These are phyloP conservation scores for Gallirallus australis DNA, from an alignment of 2,797 vertebrate genomes.

Conservation along the genomic window DNA sequence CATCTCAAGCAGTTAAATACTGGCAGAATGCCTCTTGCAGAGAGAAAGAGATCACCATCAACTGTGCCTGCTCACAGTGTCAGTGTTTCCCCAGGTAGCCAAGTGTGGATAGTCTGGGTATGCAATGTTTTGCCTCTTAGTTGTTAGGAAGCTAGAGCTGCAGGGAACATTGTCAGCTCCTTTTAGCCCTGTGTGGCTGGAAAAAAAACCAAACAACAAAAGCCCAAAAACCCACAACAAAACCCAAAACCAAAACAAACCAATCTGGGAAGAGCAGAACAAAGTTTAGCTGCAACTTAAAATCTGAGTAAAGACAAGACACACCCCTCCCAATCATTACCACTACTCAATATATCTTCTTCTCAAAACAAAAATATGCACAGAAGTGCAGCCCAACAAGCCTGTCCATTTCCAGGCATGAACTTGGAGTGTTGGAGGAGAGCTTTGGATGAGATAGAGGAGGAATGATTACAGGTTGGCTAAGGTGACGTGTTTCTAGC, in stretches of 20 bases:
- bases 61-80: too few relatives aligned
- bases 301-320: neutral
- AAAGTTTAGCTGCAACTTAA: neutral
- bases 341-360: neutral
- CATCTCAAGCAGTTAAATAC: fast-evolving
- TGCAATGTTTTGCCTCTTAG: fast-evolving
- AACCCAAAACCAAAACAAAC: too few relatives aligned
- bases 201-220: neutral
- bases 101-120: too few relatives aligned
- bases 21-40: neutral
- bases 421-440: neutral
- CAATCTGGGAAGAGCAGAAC: neutral
- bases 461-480: neutral
- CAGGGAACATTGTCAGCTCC: neutral
- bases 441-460: neutral
- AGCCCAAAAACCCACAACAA: too few relatives aligned
- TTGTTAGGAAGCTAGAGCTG: neutral
- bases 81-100: neutral
- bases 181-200: neutral
- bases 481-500: neutral
- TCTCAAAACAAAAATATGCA: neutral
- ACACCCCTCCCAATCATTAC: neutral
- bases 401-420: neutral
- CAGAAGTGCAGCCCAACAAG: neutral
- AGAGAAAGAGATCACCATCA: neutral